These are phyloP conservation scores for Lophius piscatorius DNA, from an alignment of 2,113 vertebrate genomes.

Conservation along the genomic window DNA sequence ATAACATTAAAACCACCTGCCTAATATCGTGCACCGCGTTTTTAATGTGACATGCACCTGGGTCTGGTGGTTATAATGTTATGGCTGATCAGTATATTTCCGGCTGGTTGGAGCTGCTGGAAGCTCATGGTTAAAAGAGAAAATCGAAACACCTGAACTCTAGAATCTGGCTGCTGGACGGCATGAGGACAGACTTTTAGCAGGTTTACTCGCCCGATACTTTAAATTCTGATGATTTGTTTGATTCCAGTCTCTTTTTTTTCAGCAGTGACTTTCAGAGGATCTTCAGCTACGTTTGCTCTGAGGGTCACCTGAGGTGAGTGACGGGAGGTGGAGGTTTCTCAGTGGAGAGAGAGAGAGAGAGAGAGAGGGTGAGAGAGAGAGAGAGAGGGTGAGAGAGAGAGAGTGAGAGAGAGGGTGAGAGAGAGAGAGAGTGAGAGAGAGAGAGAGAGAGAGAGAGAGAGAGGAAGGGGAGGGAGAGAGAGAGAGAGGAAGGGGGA, in stretches of 20 bases:
- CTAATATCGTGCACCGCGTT: too few relatives aligned
- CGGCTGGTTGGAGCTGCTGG: too few relatives aligned
- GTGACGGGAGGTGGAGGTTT: not conserved
- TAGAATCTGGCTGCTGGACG: not conserved
- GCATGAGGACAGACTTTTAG: too few relatives aligned
- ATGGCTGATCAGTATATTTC: too few relatives aligned
- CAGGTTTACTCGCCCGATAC: not conserved
- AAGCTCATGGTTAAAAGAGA: too few relatives aligned
- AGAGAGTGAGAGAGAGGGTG: conserved; percentile 12
- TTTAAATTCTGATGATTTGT: not conserved
- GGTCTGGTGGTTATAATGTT: too few relatives aligned
- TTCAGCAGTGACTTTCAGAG: not conserved
- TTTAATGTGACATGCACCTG: too few relatives aligned
- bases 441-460: not conserved
- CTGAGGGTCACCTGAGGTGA: conserved; percentile 12
- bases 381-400: not conserved
- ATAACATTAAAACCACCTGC: too few relatives aligned
- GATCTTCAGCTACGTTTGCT: not conserved
- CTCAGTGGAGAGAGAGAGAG: not conserved
- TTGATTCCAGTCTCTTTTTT: not conserved
- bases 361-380: not conserved
- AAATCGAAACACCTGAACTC: too few relatives aligned
- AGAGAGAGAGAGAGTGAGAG: not conserved
- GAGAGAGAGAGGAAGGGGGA: not conserved
- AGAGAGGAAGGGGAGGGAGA: not conserved